Base-by-base conservation (phyloP, 2,113 vertebrate species). In the Phalacrocorax aristotelis region DNA sequence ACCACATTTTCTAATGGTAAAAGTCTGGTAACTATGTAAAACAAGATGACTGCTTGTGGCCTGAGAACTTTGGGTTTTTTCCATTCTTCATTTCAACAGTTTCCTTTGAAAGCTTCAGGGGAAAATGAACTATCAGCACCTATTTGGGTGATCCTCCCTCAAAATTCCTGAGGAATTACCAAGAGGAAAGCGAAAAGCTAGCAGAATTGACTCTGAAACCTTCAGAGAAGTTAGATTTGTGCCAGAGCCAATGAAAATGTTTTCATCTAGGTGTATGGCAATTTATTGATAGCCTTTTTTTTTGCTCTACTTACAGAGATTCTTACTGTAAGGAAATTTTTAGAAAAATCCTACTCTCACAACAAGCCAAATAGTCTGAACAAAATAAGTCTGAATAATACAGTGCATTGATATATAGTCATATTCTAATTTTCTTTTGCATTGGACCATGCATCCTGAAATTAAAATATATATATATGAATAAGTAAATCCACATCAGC, bases 21-120 rank as follows among this genome's bases (percentile, higher is more conserved):
- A 79, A 89, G 69, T 95, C 97, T 97, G 93, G 82, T 60, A 88
- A 95, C 79, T 91, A 55, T 86, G 91, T 97, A 96, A 96, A 97
- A 95, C 89, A 97, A 83, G 62, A 87, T 11, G 54, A 85, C 74
- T 92, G 79, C 48, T 92, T 34, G 42, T 88, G 81, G 88, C 49
- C 82, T 13, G 64, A 92, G 86, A 94, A 83, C 60, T 89, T 79
- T 13, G 30, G 16, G 1, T 23, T 77, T 89, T 60, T 90, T 62
- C 57, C 40, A 62, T 87, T 77, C 51, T 90, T 92, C 61, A 83
- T 97, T 96, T 96, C 97, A 86, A 51, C 84, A 87, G 85, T 95
- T 97, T 95, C 92, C 90, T 97, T 95, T 72, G 71, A 86, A 83
- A 40, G 38, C 85, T 83, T 95, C 51, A 65, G 57, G 60, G 79